These are phyloP conservation scores for Caerostris extrusa DNA, from an alignment of 1,140 invertebrate species.

Conservation along the genomic window DNA sequence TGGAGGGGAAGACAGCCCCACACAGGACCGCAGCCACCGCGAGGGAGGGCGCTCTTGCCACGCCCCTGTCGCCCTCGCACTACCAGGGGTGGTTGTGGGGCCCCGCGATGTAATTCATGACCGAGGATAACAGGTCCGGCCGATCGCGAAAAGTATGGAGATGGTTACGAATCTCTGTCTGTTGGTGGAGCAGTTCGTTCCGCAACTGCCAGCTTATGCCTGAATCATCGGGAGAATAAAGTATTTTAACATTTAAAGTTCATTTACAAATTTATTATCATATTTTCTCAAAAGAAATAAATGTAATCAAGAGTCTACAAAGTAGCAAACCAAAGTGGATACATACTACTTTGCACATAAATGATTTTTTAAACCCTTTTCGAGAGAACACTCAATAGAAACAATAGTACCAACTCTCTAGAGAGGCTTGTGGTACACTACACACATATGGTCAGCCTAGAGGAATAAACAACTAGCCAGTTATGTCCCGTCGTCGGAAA, in stretches of 20 bases:
- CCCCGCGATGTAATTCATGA: conserved; percentile 84
- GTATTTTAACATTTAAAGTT: not conserved
- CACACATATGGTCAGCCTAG: too few species aligned
- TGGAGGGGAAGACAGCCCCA: not conserved
- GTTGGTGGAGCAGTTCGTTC: conserved; percentile 84
- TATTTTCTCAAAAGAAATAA: too few species aligned
- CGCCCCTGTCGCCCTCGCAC: conserved; percentile 47
- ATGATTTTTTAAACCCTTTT: too few species aligned
- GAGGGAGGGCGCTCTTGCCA: conserved; percentile 69
- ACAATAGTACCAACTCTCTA: too few species aligned
- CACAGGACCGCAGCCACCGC: conserved; percentile 33
- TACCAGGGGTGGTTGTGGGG: conserved; percentile 10
- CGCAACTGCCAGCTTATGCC: conserved; percentile 84
- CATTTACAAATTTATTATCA: too few species aligned
- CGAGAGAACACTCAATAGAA: too few species aligned
- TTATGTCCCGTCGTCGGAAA: too few species aligned
- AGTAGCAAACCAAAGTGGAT: too few species aligned
- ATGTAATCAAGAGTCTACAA: too few species aligned
- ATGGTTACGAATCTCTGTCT: conserved; percentile 80
- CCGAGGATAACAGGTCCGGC: conserved; percentile 80
- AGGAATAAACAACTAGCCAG: too few species aligned
- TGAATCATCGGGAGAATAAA: too few species aligned
- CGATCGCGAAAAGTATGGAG: conserved; percentile 81
- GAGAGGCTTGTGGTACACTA: too few species aligned
- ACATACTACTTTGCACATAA: not conserved